Evolutionary conservation across 2,888 invertebrate genomes (phyloP).

Genomic region (Agrochola lota): DNA sequence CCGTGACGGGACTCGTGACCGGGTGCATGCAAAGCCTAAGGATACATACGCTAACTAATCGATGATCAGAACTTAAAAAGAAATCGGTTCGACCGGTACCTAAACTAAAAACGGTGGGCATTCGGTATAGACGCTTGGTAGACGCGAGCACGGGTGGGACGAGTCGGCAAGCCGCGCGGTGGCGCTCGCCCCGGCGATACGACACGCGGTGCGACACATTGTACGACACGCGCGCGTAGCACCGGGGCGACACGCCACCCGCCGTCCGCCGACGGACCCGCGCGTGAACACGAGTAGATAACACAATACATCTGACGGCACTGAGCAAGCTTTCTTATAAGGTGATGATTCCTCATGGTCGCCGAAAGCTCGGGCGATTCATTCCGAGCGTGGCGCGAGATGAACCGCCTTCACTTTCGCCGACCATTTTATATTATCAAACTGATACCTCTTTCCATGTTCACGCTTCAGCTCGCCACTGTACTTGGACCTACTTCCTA

Average conservation of each 20-base stretch:
- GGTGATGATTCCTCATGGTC: slow-evolving; percentile 86
- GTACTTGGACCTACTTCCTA: slow-evolving; percentile 99
- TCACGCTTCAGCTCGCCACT: slow-evolving; percentile 99
- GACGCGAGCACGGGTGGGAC: slow-evolving; percentile 85
- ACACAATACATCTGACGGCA: slow-evolving; percentile 91
- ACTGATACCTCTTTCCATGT: slow-evolving; percentile 99
- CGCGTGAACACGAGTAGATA: slow-evolving; percentile 89
- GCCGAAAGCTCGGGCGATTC: slow-evolving; percentile 86
- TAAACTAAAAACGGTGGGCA: slow-evolving; percentile 87
- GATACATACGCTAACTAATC: slow-evolving; percentile 89
- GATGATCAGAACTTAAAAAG: slow-evolving; percentile 90
- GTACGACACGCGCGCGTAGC: slow-evolving; percentile 70
- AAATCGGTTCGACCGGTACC: slow-evolving; percentile 88
- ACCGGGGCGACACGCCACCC: slow-evolving; percentile 69
- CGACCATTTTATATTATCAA: slow-evolving; percentile 85
- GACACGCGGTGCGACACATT: slow-evolving; percentile 1
- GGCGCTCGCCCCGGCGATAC: slow-evolving; percentile 74
- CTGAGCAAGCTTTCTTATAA: slow-evolving; percentile 90
- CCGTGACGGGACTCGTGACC: slow-evolving; percentile 88
- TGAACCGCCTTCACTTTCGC: slow-evolving; percentile 88
- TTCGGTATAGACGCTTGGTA: slow-evolving; percentile 90
- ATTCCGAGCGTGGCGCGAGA: slow-evolving; percentile 78
- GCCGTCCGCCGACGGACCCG: slow-evolving; percentile 72
- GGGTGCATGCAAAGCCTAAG: slow-evolving; percentile 90
- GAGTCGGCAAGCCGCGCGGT: slow-evolving; percentile 69